Percentiles rank a stretch among this genome's conserved stretches.
Evolutionary conservation across 2,797 vertebrate species (phyloP).

Genomic region (Chelonia mydas): DNA sequence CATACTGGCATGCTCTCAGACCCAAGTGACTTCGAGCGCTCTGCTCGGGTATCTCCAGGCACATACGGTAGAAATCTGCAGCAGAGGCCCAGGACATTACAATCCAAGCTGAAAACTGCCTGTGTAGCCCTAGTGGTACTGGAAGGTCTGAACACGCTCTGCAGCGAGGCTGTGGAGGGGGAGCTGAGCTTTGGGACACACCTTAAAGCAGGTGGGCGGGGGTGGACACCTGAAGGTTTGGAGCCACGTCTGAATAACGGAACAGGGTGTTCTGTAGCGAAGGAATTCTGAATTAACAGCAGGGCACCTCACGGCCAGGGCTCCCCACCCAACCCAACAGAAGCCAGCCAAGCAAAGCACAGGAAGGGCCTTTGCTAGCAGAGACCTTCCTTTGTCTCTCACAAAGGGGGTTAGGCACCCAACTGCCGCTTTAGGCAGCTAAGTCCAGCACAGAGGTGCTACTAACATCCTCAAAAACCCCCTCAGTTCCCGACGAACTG

Average conservation of each 20-base stretch:
- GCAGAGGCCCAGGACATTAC: not conserved
- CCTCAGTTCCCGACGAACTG: not conserved
- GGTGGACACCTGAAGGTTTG: not conserved
- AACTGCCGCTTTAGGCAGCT: not conserved
- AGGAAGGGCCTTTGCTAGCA: not conserved
- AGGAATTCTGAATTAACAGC: not conserved
- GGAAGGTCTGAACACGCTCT: not conserved
- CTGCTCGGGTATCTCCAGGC: not conserved
- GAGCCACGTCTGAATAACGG: too few species aligned
- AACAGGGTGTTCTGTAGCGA: not conserved
- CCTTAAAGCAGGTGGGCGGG: not conserved
- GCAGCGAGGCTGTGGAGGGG: not conserved
- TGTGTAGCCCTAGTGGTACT: too few species aligned
- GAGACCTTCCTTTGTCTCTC: not conserved
- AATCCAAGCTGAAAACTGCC: not conserved
- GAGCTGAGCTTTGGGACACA: not conserved
- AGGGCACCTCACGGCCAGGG: too few species aligned
- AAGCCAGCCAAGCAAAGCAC: too few species aligned
- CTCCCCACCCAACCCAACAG: too few species aligned
- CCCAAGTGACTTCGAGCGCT: not conserved
- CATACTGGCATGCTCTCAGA: not conserved
- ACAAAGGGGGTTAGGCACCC: not conserved
- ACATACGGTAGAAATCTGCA: not conserved
- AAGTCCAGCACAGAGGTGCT: not conserved
- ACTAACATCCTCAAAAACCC: not conserved